Conservation (phyloP, 2,888 invertebrate species). For the Drosophila falleni region DNA sequence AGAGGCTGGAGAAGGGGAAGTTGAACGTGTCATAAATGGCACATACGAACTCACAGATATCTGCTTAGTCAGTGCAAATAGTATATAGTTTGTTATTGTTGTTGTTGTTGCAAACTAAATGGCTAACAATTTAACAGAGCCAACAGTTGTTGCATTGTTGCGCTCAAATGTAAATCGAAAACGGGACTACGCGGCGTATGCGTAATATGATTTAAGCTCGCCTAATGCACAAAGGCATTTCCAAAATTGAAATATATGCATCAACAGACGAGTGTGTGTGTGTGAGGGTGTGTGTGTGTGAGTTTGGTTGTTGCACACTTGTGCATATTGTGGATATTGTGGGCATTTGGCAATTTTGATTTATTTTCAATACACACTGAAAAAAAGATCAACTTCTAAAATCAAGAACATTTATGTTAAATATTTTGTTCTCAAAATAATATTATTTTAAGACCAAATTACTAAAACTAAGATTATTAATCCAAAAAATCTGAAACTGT, state of each 20-base stretch:
- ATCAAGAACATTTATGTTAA: too few species aligned
- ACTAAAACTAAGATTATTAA: too few species aligned
- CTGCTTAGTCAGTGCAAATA: slow-evolving; percentile 23
- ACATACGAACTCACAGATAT: slow-evolving; percentile 12
- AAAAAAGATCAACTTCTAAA: too few species aligned
- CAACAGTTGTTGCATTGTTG: slow-evolving; percentile 39
- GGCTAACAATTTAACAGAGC: slow-evolving; percentile 64
- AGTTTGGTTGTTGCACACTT: slow-evolving; percentile 27
- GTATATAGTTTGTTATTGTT: slow-evolving; percentile 2
- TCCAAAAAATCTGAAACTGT: too few species aligned
- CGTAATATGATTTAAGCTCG: slow-evolving; percentile 74
- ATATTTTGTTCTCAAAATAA: too few species aligned
- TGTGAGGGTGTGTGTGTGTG: slow-evolving; percentile 5
- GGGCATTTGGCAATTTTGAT: slow-evolving; percentile 72
- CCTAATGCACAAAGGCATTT: slow-evolving; percentile 78
- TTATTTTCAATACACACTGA: slow-evolving; percentile 62
- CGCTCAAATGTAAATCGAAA: slow-evolving; percentile 43
- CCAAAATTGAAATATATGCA: slow-evolving; percentile 68
- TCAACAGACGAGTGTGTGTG: slow-evolving; percentile 15
- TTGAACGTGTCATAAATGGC: slow-evolving; percentile 54
- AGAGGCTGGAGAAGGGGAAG: neutral
- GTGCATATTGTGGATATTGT: slow-evolving; percentile 27
- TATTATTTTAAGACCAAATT: too few species aligned
- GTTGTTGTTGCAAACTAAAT: slow-evolving; percentile 56
- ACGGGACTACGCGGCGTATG: slow-evolving; percentile 66